Evolutionary conservation across 2,113 vertebrate species (phyloP).

Genomic region (Pelecanoides urinatrix): DNA sequence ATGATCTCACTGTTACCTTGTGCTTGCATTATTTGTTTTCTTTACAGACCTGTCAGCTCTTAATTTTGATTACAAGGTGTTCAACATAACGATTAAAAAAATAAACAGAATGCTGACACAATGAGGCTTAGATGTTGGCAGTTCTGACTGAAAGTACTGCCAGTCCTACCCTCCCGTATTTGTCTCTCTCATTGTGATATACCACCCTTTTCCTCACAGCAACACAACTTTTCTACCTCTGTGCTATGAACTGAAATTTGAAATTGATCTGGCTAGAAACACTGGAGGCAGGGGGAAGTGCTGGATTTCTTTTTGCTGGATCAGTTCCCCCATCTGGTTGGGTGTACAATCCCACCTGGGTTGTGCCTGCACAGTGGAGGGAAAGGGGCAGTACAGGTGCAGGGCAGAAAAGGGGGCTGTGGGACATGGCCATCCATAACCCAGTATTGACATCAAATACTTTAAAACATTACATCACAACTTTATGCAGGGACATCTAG

Average conservation of each 20-base stretch:
- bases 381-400: neutral
- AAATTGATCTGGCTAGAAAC: neutral
- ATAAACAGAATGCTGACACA: neutral
- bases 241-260: neutral
- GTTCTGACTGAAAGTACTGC: neutral
- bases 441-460: neutral
- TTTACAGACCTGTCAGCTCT: neutral
- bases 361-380: neutral
- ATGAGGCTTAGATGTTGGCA: neutral
- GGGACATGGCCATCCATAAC: neutral
- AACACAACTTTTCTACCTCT: neutral
- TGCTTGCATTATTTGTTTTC: constrained; percentile 5
- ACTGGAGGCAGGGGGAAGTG: neutral
- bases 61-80: neutral
- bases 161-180: neutral
- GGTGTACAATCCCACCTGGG: neutral
- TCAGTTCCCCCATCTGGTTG: neutral
- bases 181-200: neutral
- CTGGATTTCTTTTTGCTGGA: neutral
- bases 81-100: neutral
- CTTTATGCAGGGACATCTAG: neutral
- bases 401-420: neutral
- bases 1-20: constrained; percentile 31
- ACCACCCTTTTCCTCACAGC: neutral
- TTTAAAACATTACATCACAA: neutral